Evolutionary conservation across 2,113 vertebrate species (phyloP).

Genomic region (Muntiacus reevesi): DNA sequence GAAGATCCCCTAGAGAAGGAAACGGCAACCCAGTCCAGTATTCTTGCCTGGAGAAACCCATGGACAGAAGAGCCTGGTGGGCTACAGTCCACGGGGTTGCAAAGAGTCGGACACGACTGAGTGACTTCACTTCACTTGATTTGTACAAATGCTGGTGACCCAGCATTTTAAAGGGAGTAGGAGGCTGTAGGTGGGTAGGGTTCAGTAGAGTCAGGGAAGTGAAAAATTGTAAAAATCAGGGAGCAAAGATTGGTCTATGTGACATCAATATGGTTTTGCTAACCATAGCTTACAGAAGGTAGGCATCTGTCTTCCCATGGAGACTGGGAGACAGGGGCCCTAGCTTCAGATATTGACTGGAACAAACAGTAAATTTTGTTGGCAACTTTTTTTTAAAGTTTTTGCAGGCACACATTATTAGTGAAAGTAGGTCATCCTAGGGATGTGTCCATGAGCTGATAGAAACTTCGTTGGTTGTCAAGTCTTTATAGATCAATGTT

Average conservation of each 20-base stretch:
- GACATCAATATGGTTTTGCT: background rate
- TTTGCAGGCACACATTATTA: background rate
- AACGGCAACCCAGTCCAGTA: no score
- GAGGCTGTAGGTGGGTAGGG: no score
- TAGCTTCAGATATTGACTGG: background rate
- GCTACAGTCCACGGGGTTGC: no score
- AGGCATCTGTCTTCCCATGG: background rate
- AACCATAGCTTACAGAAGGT: background rate
- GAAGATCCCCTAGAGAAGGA: no score
- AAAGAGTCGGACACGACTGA: no score
- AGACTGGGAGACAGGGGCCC: background rate
- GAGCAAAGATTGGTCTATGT: rapidly evolving
- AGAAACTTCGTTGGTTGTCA: background rate
- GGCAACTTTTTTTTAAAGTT: background rate
- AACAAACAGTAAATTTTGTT: background rate
- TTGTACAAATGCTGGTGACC: background rate
- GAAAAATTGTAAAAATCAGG: background rate
- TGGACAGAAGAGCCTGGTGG: no score
- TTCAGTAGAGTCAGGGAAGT: background rate
- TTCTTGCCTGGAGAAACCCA: no score
- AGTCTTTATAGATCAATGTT: background rate
- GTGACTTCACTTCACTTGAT: background rate
- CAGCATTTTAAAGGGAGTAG: background rate
- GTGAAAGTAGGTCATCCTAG: background rate
- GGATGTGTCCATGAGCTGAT: background rate